Conservation (phyloP, 2,888 invertebrate genomes). For the Enoplolaimus lenunculus region DNA sequence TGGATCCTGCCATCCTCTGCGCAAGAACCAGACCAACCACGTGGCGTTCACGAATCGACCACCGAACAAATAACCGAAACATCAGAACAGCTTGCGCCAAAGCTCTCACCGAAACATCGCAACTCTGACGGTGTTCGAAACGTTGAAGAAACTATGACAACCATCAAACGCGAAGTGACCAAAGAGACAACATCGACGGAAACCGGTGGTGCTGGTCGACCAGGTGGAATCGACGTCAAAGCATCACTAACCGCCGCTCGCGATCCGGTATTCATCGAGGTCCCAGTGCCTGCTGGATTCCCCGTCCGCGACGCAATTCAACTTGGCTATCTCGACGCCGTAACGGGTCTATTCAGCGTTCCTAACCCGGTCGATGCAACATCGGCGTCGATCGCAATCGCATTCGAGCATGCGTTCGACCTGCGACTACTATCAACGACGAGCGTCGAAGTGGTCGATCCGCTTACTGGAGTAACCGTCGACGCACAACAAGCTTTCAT, state of each 20-base stretch:
- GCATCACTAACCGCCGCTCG: slow-evolving; percentile 39
- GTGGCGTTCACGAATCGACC: slow-evolving; percentile 36
- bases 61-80: slow-evolving; percentile 38
- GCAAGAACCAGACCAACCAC: slow-evolving; percentile 4
- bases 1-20: slow-evolving; percentile 38
- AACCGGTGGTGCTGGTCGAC: slow-evolving; percentile 3
- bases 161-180: slow-evolving; percentile 5
- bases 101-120: slow-evolving; percentile 26
- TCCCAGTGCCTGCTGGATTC: slow-evolving; percentile 70
- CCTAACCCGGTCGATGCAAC: slow-evolving; percentile 67
- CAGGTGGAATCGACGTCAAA: slow-evolving; percentile 26
- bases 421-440: slow-evolving; percentile 64
- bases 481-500: slow-evolving; percentile 61
- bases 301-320: slow-evolving; percentile 62
- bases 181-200: slow-evolving; percentile 20
- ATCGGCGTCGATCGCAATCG: slow-evolving; percentile 65
- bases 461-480: slow-evolving; percentile 48
- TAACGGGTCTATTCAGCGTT: slow-evolving; percentile 63
- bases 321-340: slow-evolving; percentile 61
- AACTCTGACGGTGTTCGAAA: background rate
- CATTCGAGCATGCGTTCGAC: slow-evolving; percentile 59
- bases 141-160: slow-evolving; percentile 19
- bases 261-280: slow-evolving; percentile 48
- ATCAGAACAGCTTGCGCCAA: slow-evolving; percentile 38
- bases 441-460: slow-evolving; percentile 64